Evolutionary conservation across 2,113 vertebrate species (phyloP), one percentile per base, ranked within the genome.

Genomic region (Plecotus auritus): DNA sequence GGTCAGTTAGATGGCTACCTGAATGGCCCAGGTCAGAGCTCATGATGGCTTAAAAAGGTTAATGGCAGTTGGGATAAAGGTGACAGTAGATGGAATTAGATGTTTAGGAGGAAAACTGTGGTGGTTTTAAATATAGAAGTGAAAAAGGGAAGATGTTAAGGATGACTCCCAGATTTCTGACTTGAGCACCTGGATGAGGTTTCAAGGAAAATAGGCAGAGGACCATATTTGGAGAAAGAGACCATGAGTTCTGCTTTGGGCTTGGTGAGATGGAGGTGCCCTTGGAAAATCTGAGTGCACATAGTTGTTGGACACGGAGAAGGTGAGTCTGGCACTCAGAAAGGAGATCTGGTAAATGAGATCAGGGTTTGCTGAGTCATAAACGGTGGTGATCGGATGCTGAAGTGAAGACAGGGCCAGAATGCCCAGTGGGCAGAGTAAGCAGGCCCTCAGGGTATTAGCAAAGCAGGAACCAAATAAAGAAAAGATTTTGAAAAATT

Each of bases 181-280:
- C 30, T 51, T 51, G 28, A 93, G 76, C 59, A 83, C 42, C n/a
- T 20, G 17, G 30, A 59, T 72, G 11, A 20, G 18, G 45, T 49
- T 47, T 86, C 42, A 26, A 45, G 54, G 37, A 30, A 40, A 35
- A 61, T 20, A 6, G 10, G 64, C 40, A 67, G 17, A 47, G 35
- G 51, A 66, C 18, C 1, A 26, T 12, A n/a, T 40, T 17, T n/a
- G 20, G 11, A 47, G 59, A 74, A n/a, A 49, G n/a, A 67, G 3
- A 42, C 32, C 13, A 7, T 18, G 30, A 30, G 59, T 56, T 77
- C 73, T 54, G 56, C 12, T 59, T n/a, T 10, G 9, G 35, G 32
- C 20, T 61, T 47, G 49, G 10, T 6, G 8, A n/a, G 1, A 20
- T 0, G 0, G 22, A 47, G n/a, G 6, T 17, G 10, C 8, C 18